These are phyloP conservation scores for Muscina levida DNA, from an alignment of 2,888 invertebrate species.

Conservation along the genomic window DNA sequence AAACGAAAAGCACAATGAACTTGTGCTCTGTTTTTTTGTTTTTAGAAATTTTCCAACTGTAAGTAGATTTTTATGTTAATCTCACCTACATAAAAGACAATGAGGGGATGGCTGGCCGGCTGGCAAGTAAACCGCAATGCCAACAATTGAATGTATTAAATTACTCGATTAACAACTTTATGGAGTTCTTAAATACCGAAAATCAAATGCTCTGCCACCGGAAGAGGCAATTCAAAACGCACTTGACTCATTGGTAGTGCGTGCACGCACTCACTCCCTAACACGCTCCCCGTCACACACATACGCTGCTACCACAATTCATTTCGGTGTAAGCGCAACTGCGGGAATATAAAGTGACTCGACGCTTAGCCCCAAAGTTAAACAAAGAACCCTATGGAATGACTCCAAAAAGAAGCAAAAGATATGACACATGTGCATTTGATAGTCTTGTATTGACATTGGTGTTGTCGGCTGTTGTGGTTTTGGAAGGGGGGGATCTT, in stretches of 20 bases:
- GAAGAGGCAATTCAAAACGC: slow-evolving; percentile 67
- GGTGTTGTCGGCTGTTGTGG: neutral
- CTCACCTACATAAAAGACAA: neutral
- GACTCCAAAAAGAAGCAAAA: slow-evolving; percentile 29
- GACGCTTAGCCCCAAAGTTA: slow-evolving; percentile 27
- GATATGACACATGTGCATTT: slow-evolving; percentile 21
- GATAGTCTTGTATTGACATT: neutral
- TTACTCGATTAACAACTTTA: slow-evolving; percentile 56
- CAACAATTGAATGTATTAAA: slow-evolving; percentile 51
- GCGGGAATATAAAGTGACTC: slow-evolving; percentile 9
- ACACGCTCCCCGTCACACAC: no score
- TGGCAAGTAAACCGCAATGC: neutral
- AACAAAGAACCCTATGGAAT: slow-evolving; percentile 55
- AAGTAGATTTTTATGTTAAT: neutral
- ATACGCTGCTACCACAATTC: slow-evolving; percentile 52
- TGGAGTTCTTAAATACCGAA: slow-evolving; percentile 34
- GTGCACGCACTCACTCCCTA: slow-evolving; percentile 31
- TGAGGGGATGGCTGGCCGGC: neutral
- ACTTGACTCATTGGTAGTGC: slow-evolving; percentile 66
- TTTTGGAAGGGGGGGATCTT: neutral
- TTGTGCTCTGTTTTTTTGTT: neutral
- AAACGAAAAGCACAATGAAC: neutral
- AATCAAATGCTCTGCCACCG: slow-evolving; percentile 64
- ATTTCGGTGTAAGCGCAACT: slow-evolving; percentile 50
- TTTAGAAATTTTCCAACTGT: neutral